A percentile compares a stretch with the other conserved stretches of the same genome.
Evolutionary conservation across 2,888 invertebrate genomes (phyloP).

Genomic region (Thymelicus acteon): DNA sequence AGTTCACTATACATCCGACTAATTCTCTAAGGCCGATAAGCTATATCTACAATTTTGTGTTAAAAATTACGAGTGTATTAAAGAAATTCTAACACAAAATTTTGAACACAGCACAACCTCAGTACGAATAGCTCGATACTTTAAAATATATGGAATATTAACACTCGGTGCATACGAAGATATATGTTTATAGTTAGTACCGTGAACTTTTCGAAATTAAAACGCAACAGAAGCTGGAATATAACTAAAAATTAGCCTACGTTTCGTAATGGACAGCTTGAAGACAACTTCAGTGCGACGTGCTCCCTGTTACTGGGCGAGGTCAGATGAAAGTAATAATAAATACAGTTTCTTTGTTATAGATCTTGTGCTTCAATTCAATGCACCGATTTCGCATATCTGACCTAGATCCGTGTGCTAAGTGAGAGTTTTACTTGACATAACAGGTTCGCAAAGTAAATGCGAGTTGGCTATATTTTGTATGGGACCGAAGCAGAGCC

Average conservation of each 20-base stretch:
- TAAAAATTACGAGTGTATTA: conserved; percentile 53
- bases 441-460: too few species aligned
- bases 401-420: conserved; percentile 1
- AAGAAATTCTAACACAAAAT: conserved; percentile 69
- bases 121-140: conserved; percentile 54
- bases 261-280: conserved; percentile 61
- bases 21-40: conserved; percentile 77
- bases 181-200: conserved; percentile 67
- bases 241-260: conserved; percentile 66
- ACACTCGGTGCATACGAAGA: conserved; percentile 74
- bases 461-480: too few species aligned
- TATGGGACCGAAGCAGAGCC: too few species aligned
- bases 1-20: conserved; percentile 68
- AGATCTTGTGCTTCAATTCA: conserved; percentile 25
- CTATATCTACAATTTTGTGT: conserved; percentile 82
- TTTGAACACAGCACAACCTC: conserved; percentile 70
- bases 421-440: too few species aligned
- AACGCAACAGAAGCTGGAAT: conserved; percentile 72
- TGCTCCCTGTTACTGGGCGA: conserved; percentile 40
- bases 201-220: conserved; percentile 63
- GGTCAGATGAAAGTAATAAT: conserved; percentile 18
- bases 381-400: conserved; percentile 14
- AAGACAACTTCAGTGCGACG: conserved; percentile 38
- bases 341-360: conserved; percentile 12
- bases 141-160: conserved; percentile 59